Evolutionary conservation across 1,140 invertebrate species (phyloP), one percentile per base, ranked within the genome.

Genomic region (Lamellibrachia luymesi): DNA sequence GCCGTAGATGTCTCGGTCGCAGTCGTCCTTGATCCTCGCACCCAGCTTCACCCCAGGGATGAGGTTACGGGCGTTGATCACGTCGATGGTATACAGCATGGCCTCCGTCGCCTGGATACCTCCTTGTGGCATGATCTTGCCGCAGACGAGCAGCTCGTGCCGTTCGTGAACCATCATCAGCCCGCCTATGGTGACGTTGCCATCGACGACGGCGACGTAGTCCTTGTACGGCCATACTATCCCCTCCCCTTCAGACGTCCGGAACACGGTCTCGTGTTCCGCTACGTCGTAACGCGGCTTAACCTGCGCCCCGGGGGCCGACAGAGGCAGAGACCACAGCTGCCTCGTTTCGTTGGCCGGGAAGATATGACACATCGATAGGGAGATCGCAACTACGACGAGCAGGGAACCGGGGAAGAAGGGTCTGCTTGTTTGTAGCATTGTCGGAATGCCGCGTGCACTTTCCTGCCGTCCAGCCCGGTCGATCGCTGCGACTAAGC

Each of bases 121-220:
- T 2, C 98, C 98, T 96, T 99, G 98, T 0, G 98, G 98, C 98
- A 99, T 99, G 10, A 99, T 97, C 0, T 98, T 98, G 0, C 98
- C 98, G 95, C 98, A 99, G 93, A 97, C 97, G 50, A 96, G 96
- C 94, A 98, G 98, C 95, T 98, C 98, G 93, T 96, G 96, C n/a
- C 98, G 96, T 94, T 98, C 98, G 96, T 99, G 98, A 0, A 98
- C 98, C 98, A 99, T 99, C 98, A 99, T 99, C 4, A 99, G 96
- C 0, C 98, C 98, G 4, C 98, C 98, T 0, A 99, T 96, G 10
- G 96, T 94, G 64, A 97, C 96, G 94, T 99, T 97, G 0, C 98
- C 98, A 95, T 98, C 98, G 2, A 99, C 97, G 1, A 98, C 97
- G 0, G 98, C 98, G 94, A 98, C 98, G 92, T 97, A 97, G 94